Evolutionary conservation across 2,888 invertebrate species (phyloP), one percentile per base, ranked within the genome.

Genomic region (Stratiomys singularior): DNA sequence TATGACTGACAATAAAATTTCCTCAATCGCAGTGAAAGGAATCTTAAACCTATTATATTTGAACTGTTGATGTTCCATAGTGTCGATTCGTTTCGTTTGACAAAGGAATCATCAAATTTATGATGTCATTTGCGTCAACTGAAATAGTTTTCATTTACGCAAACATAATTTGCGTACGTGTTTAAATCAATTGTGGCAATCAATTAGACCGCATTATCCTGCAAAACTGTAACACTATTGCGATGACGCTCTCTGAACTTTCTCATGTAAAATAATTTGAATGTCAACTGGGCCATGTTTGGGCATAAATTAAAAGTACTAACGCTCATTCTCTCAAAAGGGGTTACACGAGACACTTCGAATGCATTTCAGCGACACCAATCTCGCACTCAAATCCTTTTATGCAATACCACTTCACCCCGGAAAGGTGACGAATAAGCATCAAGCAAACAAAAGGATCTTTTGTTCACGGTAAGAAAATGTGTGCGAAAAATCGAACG

Each of bases 401-500:
- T n/a, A 27, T 56, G 56, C 56, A 21, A 15, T 56, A 28, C 28
- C 23, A 56, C 64, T 15, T 21, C 69, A 23, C 69, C 46, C 25
- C 47, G 25, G 44, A n/a, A 60, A 74, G 60, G 74, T 60, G 74
- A 74, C 60, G 60, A 58, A 74, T 74, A 30, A 58, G 60, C 74
- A 74, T 37, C 74, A 27, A 5, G 21, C 7, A 18, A 60, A 74
- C 74, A 74, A 74, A 18, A 58, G 74, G 15, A 18, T 13, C 72
- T 60, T 69, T 74, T 74, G 44, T 74, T 74, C 37, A 21, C 58
- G n/a, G 5, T 4, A 69, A 69, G 18, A 66, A 30, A 13, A 46
- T 74, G 37, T 74, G 74, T 74, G 74, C 74, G 74, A 74, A 74
- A 72, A 74, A 60, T 74, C 60, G 25, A 74, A 58, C 74, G 58